These are phyloP conservation scores for Scortum barcoo DNA, from an alignment of 2,113 vertebrate species.

Conservation along the genomic window DNA sequence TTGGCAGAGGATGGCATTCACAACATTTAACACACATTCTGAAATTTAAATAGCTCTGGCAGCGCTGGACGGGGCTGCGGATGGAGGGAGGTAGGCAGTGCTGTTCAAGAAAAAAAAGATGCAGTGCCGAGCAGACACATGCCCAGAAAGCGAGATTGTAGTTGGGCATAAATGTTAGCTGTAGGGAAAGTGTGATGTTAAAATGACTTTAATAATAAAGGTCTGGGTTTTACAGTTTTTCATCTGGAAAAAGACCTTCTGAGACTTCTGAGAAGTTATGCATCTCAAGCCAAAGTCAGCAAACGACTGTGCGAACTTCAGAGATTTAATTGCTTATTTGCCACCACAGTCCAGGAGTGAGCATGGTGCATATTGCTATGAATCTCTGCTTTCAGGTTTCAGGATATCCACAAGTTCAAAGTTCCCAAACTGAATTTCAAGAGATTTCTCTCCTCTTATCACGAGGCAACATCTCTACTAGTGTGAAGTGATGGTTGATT, in stretches of 20 bases:
- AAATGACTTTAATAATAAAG: background rate
- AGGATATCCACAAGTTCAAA: background rate
- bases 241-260: background rate
- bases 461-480: background rate
- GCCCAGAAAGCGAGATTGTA: background rate
- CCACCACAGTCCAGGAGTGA: background rate
- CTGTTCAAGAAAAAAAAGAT: background rate
- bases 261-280: background rate
- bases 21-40: background rate
- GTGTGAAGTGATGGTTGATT: background rate
- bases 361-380: background rate
- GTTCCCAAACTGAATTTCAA: background rate
- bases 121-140: too few relatives aligned
- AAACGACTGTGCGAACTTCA: background rate
- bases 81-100: background rate
- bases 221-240: background rate
- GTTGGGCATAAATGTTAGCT: background rate
- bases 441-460: too few relatives aligned
- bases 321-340: background rate
- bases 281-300: background rate
- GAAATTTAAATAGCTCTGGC: background rate
- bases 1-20: background rate
- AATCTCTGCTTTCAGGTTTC: background rate
- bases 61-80: background rate
- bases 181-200: background rate